Percentiles rank a stretch among this genome's conserved stretches.
Conservation (phyloP, 2,113 vertebrate species). For the human region GRCh38 chr6:159467501-159468000, state of each 20-base stretch:
- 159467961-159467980: background rate
- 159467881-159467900: background rate
- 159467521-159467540: background rate
- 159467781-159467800: background rate
- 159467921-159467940: background rate
- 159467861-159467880: background rate
- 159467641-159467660: background rate
- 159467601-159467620: background rate
- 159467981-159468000: background rate
- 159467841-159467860: background rate
- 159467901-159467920: background rate
- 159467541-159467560: background rate
- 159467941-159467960: background rate
- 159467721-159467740: background rate
- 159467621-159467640: background rate
- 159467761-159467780: background rate
- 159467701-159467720: background rate
- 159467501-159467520: no score
- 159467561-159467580: background rate
- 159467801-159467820: background rate
- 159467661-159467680: background rate
- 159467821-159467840: fast-evolving
- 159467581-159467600: background rate
- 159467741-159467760: background rate
- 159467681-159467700: background rate